A percentile compares a stretch with the other conserved stretches of the same genome.
phyloP scores from a whole-genome alignment of 2,113 vertebrate species.

The Ptychochromis oligacanthus region DNA sequence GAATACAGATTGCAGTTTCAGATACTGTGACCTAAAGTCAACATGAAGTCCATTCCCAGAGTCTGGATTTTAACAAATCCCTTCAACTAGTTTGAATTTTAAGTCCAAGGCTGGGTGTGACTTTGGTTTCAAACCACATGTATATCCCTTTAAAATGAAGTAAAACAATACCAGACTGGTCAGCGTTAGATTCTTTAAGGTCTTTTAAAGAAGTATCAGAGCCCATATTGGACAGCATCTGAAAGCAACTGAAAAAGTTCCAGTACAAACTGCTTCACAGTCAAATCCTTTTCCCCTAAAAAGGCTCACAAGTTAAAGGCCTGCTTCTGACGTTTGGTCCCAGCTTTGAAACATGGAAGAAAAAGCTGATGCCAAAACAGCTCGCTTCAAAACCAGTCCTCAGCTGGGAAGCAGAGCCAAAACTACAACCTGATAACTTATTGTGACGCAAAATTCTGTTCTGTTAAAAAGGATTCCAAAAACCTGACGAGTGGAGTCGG shows the following conservation, averaged over 20 bases:
- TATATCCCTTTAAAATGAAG: neutral
- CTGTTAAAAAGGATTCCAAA: slow-evolving; percentile 6
- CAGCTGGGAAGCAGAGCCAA: slow-evolving; percentile 57
- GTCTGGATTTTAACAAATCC: neutral
- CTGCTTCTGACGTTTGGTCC: neutral
- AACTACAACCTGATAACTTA: slow-evolving; percentile 81
- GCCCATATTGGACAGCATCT: neutral
- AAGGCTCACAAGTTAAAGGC: slow-evolving; percentile 9
- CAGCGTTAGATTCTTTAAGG: neutral
- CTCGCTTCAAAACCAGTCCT: slow-evolving; percentile 30
- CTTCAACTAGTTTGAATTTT: neutral
- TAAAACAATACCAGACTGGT: neutral
- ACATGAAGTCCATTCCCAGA: neutral
- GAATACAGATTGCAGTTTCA: neutral
- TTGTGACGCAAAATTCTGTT: neutral
- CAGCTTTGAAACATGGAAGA: slow-evolving; percentile 8
- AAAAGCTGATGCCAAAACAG: neutral
- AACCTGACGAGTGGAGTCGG: neutral
- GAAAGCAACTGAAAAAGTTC: slow-evolving; percentile 11
- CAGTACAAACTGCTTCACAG: slow-evolving; percentile 29
- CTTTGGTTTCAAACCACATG: neutral
- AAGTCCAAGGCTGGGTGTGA: neutral
- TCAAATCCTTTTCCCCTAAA: neutral
- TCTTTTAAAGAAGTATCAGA: neutral
- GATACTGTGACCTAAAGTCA: neutral